Evolutionary conservation across 30 jellyfish, hydroid and myxozoan species (phyloP).

Genomic region (Chrysaora quinquecirrha): DNA sequence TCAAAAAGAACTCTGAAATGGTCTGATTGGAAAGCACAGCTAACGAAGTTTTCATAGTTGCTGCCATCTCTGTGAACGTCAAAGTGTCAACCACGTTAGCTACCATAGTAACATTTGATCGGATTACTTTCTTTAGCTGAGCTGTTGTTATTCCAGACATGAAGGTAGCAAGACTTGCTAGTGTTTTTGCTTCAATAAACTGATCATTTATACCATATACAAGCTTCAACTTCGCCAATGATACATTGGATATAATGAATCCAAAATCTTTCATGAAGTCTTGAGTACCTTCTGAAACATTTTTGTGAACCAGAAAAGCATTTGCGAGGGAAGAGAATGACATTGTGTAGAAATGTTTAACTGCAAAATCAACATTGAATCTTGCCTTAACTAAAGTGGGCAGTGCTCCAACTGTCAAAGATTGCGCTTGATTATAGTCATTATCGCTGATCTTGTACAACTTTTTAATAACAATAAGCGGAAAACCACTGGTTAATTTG

Average conservation of each 20-base stretch:
- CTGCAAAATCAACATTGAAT: not conserved
- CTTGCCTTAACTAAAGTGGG: slow-evolving; percentile 22
- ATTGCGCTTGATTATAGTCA: not conserved
- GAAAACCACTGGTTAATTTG: not conserved
- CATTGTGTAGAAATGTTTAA: slow-evolving; percentile 33
- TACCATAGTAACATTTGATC: not conserved
- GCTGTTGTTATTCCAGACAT: not conserved
- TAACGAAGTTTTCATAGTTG: not conserved
- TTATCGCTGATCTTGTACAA: not conserved
- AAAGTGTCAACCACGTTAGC: not conserved
- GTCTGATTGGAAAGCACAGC: not conserved
- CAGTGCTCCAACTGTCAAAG: not conserved
- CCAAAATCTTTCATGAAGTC: slow-evolving; percentile 32
- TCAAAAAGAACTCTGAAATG: not conserved
- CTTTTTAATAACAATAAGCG: not conserved
- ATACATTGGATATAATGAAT: not conserved
- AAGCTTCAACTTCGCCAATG: not conserved
- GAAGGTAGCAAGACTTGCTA: not conserved
- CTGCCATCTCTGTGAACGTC: not conserved
- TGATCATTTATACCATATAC: not conserved
- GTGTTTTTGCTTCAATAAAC: not conserved
- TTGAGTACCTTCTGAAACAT: slow-evolving; percentile 10
- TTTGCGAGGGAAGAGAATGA: slow-evolving; percentile 26
- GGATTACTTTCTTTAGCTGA: not conserved
- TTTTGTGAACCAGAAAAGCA: slow-evolving; percentile 24